Percentiles rank a stretch among this genome's conserved stretches.
Evolutionary conservation across 2,888 invertebrate species (phyloP).

Genomic region (Urechis unicinctus): DNA sequence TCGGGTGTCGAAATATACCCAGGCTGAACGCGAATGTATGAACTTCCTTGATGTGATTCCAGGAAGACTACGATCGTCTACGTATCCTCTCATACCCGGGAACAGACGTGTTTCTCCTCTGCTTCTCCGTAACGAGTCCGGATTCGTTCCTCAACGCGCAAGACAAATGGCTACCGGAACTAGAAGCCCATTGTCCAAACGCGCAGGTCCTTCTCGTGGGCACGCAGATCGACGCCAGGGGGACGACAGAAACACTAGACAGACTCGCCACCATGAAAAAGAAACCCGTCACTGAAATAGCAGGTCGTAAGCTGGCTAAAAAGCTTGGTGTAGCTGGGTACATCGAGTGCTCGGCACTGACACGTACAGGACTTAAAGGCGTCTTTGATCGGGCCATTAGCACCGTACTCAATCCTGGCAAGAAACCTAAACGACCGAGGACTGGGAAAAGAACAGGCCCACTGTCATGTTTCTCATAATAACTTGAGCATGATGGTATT

Average conservation of each 20-base stretch:
- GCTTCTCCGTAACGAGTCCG: conserved; percentile 4
- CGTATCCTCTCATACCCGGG: conserved; percentile 2
- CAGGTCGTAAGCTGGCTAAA: conserved; percentile 1
- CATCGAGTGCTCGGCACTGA: conserved; percentile 9
- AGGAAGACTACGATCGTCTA: conserved; percentile 6
- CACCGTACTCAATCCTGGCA: background rate
- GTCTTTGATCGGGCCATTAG: conserved; percentile 5
- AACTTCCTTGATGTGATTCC: background rate
- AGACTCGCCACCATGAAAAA: background rate
- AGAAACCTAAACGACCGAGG: background rate
- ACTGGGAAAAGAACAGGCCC: too few species aligned
- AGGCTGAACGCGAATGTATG: too few species aligned
- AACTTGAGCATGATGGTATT: too few species aligned
- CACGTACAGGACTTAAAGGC: conserved; percentile 1
- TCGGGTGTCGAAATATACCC: too few species aligned
- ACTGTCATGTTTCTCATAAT: too few species aligned
- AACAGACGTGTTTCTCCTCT: conserved; percentile 7
- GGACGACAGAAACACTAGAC: conserved; percentile 1
- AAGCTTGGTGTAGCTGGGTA: background rate
- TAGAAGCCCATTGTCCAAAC: background rate
- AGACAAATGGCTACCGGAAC: conserved; percentile 5
- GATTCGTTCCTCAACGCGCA: background rate
- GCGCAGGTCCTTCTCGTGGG: conserved; percentile 4
- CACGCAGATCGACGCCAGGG: conserved; percentile 5
- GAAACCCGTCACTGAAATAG: background rate